Conservation (phyloP, 2,797 vertebrate species). For the Australoheros facetus region DNA sequence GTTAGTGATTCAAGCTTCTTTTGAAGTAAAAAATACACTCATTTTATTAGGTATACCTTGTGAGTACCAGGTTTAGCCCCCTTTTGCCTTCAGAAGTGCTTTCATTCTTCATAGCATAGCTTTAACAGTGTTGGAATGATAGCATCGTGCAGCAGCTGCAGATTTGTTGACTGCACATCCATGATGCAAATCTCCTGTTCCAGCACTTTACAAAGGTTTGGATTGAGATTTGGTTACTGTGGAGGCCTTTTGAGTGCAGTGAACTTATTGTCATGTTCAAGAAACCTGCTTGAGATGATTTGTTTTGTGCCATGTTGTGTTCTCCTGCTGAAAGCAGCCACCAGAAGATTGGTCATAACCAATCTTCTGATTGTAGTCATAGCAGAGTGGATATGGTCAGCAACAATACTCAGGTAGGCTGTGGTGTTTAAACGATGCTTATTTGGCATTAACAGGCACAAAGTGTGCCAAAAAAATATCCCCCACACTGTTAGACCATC, state of each 20-base stretch:
- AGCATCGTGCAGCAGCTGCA: not conserved
- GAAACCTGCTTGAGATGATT: not conserved
- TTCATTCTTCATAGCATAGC: too few species aligned
- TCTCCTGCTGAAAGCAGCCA: not conserved
- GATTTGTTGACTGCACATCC: too few species aligned
- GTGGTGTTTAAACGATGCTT: not conserved
- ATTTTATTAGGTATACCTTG: not conserved
- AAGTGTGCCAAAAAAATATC: not conserved
- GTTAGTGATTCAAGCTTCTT: not conserved
- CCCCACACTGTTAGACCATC: fast-evolving
- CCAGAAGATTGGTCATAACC: too few species aligned
- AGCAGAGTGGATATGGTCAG: fast-evolving
- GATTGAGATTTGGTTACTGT: too few species aligned
- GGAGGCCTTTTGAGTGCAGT: not conserved
- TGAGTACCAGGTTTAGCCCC: not conserved
- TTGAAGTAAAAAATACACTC: not conserved
- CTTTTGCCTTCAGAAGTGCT: not conserved
- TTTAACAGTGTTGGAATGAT: not conserved
- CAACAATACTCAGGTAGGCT: fast-evolving
- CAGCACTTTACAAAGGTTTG: not conserved
- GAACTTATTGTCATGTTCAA: not conserved
- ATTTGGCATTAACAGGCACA: not conserved
- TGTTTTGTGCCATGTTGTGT: not conserved
- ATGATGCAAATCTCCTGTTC: not conserved
- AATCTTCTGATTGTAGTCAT: not conserved